Conservation (phyloP, 2,888 invertebrate genomes). For the Melieria omissa region DNA sequence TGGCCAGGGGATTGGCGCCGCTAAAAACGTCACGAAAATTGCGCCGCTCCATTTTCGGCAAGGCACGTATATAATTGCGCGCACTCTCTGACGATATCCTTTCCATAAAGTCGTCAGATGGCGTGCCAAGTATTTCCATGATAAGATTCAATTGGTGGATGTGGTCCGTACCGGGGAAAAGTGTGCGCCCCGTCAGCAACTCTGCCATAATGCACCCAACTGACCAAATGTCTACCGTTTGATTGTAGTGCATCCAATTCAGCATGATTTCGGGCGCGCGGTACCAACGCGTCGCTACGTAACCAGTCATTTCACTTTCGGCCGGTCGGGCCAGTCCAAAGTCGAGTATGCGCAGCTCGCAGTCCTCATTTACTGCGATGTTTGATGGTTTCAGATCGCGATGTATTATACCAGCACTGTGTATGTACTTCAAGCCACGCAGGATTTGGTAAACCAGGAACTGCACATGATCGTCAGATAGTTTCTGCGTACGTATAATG, state of each 20-base stretch:
- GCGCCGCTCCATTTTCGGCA: conserved; percentile 86
- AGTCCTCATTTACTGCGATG: conserved; percentile 99
- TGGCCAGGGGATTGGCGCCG: conserved; percentile 92
- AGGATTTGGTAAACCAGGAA: conserved; percentile 98
- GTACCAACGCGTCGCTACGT: conserved; percentile 94
- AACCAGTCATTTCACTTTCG: conserved; percentile 99
- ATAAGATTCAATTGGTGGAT: conserved; percentile 98
- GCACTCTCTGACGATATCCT: conserved; percentile 98
- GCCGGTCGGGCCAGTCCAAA: conserved; percentile 97
- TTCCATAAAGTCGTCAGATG: conserved; percentile 90
- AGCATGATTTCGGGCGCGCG: conserved; percentile 99
- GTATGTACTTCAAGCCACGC: conserved; percentile 97
- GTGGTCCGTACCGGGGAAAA: conserved; percentile 98
- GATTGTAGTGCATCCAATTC: conserved; percentile 99
- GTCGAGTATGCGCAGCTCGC: conserved; percentile 97
- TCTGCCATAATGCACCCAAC: conserved; percentile 99
- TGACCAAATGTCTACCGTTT: conserved; percentile 99
- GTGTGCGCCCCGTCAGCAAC: conserved; percentile 88
- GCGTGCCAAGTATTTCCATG: conserved; percentile 96
- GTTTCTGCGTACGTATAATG: conserved; percentile 94
- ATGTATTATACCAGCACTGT: conserved; percentile 98
- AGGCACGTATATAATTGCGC: conserved; percentile 91
- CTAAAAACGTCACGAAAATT: conserved; percentile 91
- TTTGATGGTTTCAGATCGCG: conserved; percentile 98
- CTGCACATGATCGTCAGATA: conserved; percentile 98